Evolutionary conservation across 2,113 vertebrate genomes (phyloP).

Genomic region (Xenus cinereus): DNA sequence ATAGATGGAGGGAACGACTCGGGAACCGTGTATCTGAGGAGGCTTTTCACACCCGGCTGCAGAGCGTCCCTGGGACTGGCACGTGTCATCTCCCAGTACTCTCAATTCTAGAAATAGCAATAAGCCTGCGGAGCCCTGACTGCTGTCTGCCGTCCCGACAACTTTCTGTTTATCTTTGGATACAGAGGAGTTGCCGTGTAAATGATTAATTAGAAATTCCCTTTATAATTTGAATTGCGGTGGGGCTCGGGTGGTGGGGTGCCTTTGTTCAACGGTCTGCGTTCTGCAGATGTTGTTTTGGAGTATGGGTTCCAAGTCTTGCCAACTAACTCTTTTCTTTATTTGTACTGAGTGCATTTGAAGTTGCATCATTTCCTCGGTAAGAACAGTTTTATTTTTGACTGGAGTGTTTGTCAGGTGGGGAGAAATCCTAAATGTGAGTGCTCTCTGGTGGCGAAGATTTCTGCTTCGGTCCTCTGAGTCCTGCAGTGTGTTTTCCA

Average conservation of each 20-base stretch:
- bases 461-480: neutral
- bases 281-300: constrained; percentile 70
- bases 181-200: neutral
- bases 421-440: constrained; percentile 50
- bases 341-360: constrained; percentile 53
- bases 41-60: neutral
- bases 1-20: neutral
- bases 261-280: neutral
- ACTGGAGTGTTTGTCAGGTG: constrained; percentile 58
- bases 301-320: constrained; percentile 25
- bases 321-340: constrained; percentile 54
- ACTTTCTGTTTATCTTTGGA: neutral
- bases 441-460: constrained; percentile 56
- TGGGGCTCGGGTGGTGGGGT: neutral
- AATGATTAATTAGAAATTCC: neutral
- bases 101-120: neutral
- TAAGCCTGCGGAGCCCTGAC: neutral
- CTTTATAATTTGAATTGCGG: neutral
- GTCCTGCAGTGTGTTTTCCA: constrained; percentile 7
- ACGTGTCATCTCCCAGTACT: neutral
- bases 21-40: neutral
- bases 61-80: neutral
- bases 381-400: constrained; percentile 58
- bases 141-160: neutral
- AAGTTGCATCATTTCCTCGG: constrained; percentile 74